Evolutionary conservation across 2,113 vertebrate species (phyloP).

Genomic region (Saccopteryx leptura): DNA sequence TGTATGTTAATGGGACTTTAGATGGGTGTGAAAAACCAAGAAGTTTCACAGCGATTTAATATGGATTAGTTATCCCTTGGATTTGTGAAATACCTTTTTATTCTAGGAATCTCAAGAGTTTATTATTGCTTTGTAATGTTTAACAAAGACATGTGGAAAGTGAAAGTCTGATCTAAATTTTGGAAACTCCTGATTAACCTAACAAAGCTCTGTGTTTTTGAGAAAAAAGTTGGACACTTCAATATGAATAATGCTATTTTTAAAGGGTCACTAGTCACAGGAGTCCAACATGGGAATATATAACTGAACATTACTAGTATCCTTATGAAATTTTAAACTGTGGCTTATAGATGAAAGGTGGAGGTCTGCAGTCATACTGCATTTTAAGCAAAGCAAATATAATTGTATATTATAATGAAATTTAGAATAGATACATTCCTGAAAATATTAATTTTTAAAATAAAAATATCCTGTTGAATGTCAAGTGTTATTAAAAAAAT

Average conservation of each 20-base stretch:
- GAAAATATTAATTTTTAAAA: constrained; percentile 11
- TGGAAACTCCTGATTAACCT: not conserved
- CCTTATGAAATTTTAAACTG: not conserved
- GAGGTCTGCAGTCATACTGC: not conserved
- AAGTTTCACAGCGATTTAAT: not conserved
- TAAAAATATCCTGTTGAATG: not conserved
- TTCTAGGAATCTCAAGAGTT: not conserved
- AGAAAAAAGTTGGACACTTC: not conserved
- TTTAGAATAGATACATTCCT: not conserved
- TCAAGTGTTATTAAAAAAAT: not conserved
- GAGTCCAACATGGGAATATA: not conserved
- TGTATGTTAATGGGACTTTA: not conserved
- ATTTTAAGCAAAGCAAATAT: not conserved
- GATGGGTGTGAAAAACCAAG: not conserved
- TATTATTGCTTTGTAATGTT: constrained; percentile 19
- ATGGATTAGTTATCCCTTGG: not conserved
- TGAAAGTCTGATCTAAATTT: not conserved
- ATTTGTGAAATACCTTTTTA: not conserved
- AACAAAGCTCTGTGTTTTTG: not conserved
- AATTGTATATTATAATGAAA: not conserved
- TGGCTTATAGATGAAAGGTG: not conserved
- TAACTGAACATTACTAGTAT: not conserved
- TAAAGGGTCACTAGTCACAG: not conserved
- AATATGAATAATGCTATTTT: not conserved
- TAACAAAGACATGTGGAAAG: not conserved